Percentiles rank a stretch among this genome's conserved stretches.
Evolutionary conservation across 2,113 vertebrate species (phyloP).

Genomic region (Pholis gunnellus): DNA sequence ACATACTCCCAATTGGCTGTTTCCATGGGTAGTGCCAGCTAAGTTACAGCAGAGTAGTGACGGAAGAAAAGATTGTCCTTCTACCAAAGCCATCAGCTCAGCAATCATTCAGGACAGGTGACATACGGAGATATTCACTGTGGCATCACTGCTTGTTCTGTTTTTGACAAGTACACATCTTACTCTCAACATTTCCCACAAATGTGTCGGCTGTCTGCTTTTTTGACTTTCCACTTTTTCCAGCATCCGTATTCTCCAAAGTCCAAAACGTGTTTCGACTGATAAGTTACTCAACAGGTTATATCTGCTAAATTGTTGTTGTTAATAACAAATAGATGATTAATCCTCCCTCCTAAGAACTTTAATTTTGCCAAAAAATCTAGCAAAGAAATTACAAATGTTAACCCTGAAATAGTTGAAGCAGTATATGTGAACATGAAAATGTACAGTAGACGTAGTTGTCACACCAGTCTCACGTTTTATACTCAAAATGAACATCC

Average conservation of each 20-base stretch:
- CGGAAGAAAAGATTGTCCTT: conserved; percentile 4
- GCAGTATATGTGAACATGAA: background rate
- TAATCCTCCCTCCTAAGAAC: background rate
- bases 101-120: conserved; percentile 9
- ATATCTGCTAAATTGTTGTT: conserved; percentile 29
- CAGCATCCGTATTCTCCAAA: background rate
- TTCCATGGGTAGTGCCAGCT: conserved; percentile 48
- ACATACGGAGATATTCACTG: background rate
- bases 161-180: conserved; percentile 10
- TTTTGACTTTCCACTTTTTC: background rate
- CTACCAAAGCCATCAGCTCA: conserved; percentile 11
- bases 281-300: background rate
- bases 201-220: background rate
- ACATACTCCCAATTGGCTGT: conserved; percentile 49
- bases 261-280: background rate
- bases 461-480: background rate
- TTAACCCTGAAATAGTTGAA: background rate
- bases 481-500: background rate
- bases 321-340: conserved; percentile 1
- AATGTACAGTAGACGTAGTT: background rate
- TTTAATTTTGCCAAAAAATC: background rate
- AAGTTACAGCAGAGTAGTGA: conserved; percentile 44
- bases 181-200: background rate
- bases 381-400: background rate
- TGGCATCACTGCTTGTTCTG: conserved; percentile 6